Base-by-base conservation (phyloP, 2,888 invertebrate genomes). In the Caenorhabditis sp. region DNA sequence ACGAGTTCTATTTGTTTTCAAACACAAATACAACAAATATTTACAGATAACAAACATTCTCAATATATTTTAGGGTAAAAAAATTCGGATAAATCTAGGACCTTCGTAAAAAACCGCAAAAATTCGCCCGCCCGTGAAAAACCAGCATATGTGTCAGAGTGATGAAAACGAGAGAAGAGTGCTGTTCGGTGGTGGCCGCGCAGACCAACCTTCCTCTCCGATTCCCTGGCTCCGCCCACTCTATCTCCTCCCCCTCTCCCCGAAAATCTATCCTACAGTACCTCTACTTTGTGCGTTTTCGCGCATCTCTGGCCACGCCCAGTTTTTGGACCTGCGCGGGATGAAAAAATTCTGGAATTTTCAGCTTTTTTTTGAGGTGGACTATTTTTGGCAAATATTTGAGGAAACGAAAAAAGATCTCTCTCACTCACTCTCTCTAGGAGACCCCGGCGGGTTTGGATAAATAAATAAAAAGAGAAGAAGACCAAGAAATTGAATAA, bases 401-500 rank as follows among this genome's bases (percentile, higher is more conserved):
- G 55, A 19, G 51, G 36, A n/a, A n/a, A 49, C 17, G 31, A 55
- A 43, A 37, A 12, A 55, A 24, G 14, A 37, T n/a, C n/a, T n/a
- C n/a, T n/a, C n/a, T n/a, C n/a, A n/a, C n/a, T n/a, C n/a, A n/a
- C n/a, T n/a, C n/a, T n/a, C n/a, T 23, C n/a, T 12, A 57, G 21
- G 36, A 53, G 23, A 24, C 62, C 62, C 54, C 57, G 51, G 36
- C 58, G 59, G 54, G 58, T 66, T 55, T 58, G 72, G 68, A 73
- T 73, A 73, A 73, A 73, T 73, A 73, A 73, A 73, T 62, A 43
- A 43, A 43, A 31, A 31, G 12, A 17, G 17, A 43, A 43, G 17
- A 43, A 43, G 43, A 43, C 43, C 14, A 43, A 72, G 72, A 72
- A 72, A 72, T 72, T 72, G 72, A 72, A 72, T 73, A 73, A 73